Evolutionary conservation across 2,888 invertebrate genomes (phyloP).

Genomic region (Steinernema carpocapsae): DNA sequence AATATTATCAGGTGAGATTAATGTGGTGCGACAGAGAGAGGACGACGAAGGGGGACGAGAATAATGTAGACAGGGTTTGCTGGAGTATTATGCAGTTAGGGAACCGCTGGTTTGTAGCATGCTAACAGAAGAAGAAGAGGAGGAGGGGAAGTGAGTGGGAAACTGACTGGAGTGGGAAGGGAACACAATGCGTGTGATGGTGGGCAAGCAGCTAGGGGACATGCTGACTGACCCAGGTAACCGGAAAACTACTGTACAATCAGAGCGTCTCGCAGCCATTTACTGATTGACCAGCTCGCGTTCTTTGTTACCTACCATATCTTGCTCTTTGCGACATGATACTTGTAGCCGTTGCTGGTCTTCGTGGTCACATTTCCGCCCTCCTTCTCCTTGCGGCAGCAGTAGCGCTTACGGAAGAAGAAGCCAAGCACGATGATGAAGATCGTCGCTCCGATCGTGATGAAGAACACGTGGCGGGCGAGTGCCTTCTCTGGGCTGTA

Average conservation of each 20-base stretch:
- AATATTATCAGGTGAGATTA: too few relatives aligned
- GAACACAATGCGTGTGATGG: too few relatives aligned
- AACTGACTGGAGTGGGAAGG: neutral
- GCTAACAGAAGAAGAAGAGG: neutral
- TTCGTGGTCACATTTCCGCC: conserved; percentile 36
- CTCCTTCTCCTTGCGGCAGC: conserved; percentile 12
- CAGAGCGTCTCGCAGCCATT: too few relatives aligned
- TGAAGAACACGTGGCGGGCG: conserved; percentile 9
- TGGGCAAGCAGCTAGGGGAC: neutral
- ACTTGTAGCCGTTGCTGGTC: conserved; percentile 38
- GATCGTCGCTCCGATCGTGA: conserved; percentile 19
- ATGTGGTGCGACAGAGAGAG: too few relatives aligned
- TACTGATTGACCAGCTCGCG: conserved; percentile 24
- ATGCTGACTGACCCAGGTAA: neutral
- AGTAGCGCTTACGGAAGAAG: conserved; percentile 10
- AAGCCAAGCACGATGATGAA: conserved; percentile 7
- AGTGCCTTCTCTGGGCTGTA: conserved; percentile 17
- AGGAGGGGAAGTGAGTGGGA: neutral
- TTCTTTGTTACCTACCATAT: conserved; percentile 32
- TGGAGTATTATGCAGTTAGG: conserved; percentile 16
- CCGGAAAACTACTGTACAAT: conserved; percentile 26
- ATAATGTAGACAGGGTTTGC: neutral
- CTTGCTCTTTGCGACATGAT: conserved; percentile 30
- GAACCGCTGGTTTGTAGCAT: conserved; percentile 19
- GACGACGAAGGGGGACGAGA: neutral